phyloP scores from a whole-genome alignment of 2,113 vertebrate species.

The Calypte anna region DNA sequence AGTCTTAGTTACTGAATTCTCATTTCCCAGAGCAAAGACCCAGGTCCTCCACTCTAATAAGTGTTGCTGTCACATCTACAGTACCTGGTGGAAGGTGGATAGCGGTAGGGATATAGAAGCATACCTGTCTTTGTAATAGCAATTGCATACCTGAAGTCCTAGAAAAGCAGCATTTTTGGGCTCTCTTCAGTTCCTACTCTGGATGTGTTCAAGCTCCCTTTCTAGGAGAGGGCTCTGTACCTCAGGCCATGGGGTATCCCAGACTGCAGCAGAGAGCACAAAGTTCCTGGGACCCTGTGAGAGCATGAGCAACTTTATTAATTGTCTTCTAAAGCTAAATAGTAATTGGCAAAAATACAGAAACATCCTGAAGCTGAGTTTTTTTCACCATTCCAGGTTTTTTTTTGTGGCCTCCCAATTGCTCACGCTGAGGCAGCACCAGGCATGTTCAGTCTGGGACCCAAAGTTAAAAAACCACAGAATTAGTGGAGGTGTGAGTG shows the following conservation, averaged over 20 bases:
- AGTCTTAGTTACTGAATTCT: background rate
- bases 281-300: background rate
- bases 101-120: background rate
- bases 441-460: background rate
- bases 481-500: background rate
- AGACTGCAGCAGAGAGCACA: fast-evolving
- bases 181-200: background rate
- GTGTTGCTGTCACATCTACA: background rate
- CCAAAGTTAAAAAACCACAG: background rate
- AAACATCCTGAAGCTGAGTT: too few species aligned
- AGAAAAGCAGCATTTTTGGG: fast-evolving
- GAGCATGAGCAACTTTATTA: too few species aligned
- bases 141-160: background rate
- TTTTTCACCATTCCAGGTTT: background rate
- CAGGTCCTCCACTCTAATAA: background rate
- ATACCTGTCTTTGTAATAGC: background rate
- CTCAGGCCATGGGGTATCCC: background rate
- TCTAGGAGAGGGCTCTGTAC: background rate
- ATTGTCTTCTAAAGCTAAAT: too few species aligned
- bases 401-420: background rate
- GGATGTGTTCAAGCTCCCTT: background rate
- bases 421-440: background rate
- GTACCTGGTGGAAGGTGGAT: background rate
- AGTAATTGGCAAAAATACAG: too few species aligned
- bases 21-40: background rate